These are phyloP conservation scores for Amiota mariae DNA, from an alignment of 2,888 invertebrate species.

Conservation along the genomic window DNA sequence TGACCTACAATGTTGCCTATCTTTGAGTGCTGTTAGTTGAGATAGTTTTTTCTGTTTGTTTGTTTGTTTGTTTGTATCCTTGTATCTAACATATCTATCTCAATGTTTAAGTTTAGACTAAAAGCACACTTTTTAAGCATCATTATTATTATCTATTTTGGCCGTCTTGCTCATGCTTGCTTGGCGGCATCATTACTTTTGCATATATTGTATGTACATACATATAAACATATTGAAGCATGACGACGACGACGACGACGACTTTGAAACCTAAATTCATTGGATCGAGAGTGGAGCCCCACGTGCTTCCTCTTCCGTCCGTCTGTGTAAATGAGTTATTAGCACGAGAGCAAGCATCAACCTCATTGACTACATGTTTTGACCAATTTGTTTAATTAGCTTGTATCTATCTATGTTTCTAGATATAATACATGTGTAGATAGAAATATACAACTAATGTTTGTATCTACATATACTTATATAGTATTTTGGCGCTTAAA, in stretches of 20 bases:
- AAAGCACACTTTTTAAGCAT: not conserved
- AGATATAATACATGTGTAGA: not conserved
- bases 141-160: not conserved
- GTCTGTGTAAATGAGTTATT: conserved; percentile 20
- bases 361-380: conserved; percentile 18
- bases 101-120: no score
- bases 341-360: not conserved
- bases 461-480: not conserved
- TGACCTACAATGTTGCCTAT: conserved; percentile 13
- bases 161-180: conserved; percentile 10
- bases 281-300: not conserved
- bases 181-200: conserved; percentile 8
- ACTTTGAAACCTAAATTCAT: not conserved
- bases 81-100: not conserved
- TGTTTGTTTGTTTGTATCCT: not conserved
- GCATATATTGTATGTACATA: not conserved
- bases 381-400: conserved; percentile 62
- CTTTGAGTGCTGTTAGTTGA: not conserved
- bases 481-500: not conserved
- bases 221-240: not conserved
- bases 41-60: not conserved
- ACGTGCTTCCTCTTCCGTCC: conserved; percentile 5
- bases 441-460: no score
- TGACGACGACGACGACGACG: not conserved
- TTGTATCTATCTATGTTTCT: conserved; percentile 36